Conservation (phyloP, 2,797 vertebrate species). For the Gymnopithys bicolor region DNA sequence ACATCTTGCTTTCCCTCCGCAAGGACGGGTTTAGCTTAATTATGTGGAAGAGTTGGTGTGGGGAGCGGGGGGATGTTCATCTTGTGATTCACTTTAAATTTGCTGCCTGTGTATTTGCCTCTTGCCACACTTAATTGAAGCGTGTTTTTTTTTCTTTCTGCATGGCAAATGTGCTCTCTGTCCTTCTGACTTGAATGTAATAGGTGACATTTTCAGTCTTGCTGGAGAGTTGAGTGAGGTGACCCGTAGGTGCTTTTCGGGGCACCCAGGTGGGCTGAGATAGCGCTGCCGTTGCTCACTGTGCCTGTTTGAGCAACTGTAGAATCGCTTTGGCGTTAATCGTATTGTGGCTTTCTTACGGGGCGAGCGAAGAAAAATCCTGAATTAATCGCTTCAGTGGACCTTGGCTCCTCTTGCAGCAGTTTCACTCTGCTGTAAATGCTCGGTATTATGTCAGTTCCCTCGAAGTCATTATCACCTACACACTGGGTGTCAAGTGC, state of each 20-base stretch:
- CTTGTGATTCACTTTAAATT: neutral
- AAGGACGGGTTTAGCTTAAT: conserved; percentile 23
- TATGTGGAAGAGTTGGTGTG: neutral
- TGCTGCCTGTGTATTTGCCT: conserved; percentile 3
- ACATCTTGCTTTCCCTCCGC: neutral
- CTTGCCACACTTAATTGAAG: neutral
- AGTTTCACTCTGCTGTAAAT: neutral
- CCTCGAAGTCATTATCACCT: conserved; percentile 60
- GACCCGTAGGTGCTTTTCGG: neutral
- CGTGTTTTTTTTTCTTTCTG: neutral
- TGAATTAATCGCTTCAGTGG: conserved; percentile 49
- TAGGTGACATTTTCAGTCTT: neutral
- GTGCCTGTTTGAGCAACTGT: neutral
- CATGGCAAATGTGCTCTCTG: neutral
- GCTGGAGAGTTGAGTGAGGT: neutral
- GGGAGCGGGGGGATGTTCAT: conserved; percentile 13
- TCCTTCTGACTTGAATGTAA: neutral
- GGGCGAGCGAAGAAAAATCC: neutral
- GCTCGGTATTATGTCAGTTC: conserved; percentile 44
- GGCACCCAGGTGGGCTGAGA: neutral
- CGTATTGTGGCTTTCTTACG: neutral
- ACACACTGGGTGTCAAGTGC: conserved; percentile 53
- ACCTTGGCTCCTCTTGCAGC: neutral
- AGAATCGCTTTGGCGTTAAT: neutral
- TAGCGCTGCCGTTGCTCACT: neutral